Evolutionary conservation across 2,888 invertebrate genomes (phyloP).

Genomic region (Aphodius sticticus): DNA sequence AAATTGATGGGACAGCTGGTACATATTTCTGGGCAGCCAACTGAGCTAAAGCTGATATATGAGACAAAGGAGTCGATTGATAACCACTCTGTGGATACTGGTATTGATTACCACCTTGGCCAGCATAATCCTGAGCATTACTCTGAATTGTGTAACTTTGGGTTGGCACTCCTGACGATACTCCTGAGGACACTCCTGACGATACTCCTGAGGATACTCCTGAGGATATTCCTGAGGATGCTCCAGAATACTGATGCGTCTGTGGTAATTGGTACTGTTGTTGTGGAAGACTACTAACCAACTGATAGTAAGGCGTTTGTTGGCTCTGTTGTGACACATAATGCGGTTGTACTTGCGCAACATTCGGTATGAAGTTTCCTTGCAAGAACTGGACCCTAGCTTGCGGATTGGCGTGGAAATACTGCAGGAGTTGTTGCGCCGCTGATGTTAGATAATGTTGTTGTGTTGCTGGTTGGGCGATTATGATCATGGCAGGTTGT

Average conservation of each 20-base stretch:
- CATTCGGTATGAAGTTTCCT: conserved; percentile 27
- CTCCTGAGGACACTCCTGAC: too few species aligned
- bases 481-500: conserved; percentile 55
- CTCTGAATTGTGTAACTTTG: conserved; percentile 27
- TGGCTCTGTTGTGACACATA: conserved; percentile 44
- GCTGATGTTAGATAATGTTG: conserved; percentile 47
- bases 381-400: conserved; percentile 50
- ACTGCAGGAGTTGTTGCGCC: conserved; percentile 53
- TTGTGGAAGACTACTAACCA: conserved; percentile 19
- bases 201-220: too few species aligned
- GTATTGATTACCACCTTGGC: conserved; percentile 28
- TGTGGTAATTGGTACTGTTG: conserved; percentile 26
- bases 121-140: conserved; percentile 16
- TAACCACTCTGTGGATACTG: conserved; percentile 30
- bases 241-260: conserved; percentile 35
- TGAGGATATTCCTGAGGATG: too few species aligned
- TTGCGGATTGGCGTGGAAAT: conserved; percentile 54
- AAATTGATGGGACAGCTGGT: conserved; percentile 21
- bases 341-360: conserved; percentile 34
- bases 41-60: conserved; percentile 50
- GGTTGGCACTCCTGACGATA: conserved; percentile 26
- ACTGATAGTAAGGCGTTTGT: conserved; percentile 32
- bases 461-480: conserved; percentile 56
- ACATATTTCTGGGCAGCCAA: conserved; percentile 48
- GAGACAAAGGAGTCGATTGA: conserved; percentile 41